Evolutionary conservation across 1,140 invertebrate species (phyloP).

Genomic region (Lepidurus arcticus): DNA sequence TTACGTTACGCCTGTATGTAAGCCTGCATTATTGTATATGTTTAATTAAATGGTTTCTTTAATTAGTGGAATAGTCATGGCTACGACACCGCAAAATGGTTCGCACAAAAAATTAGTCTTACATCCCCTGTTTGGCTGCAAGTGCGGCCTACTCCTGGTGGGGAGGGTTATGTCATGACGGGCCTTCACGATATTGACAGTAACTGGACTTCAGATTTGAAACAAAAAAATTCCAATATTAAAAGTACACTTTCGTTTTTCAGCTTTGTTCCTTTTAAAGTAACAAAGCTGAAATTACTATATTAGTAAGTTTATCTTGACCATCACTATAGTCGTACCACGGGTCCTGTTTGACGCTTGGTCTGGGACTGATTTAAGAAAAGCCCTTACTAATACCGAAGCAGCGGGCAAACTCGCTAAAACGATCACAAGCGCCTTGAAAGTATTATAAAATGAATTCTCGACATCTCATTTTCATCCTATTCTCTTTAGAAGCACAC

Average conservation of each 20-base stretch:
- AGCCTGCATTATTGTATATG: conserved; percentile 33
- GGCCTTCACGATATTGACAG: conserved; percentile 73
- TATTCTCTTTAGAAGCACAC: conserved; percentile 49
- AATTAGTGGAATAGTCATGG: conserved; percentile 89
- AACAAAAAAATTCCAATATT: conserved; percentile 36
- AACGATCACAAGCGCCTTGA: conserved; percentile 55
- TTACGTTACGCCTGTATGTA: conserved; percentile 82
- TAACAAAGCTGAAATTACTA: too few species aligned
- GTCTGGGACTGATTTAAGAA: conserved; percentile 59
- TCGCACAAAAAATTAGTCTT: conserved; percentile 80
- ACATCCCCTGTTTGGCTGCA: conserved; percentile 94
- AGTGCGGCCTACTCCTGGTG: conserved; percentile 56
- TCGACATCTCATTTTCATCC: not conserved
- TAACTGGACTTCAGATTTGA: conserved; percentile 71
- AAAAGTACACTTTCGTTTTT: conserved; percentile 39
- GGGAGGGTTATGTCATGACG: conserved; percentile 55
- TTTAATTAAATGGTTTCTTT: conserved; percentile 30
- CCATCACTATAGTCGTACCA: conserved; percentile 62
- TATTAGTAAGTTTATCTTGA: not conserved
- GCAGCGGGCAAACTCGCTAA: conserved; percentile 55
- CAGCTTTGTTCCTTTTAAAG: conserved; percentile 37
- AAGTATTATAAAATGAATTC: conserved; percentile 46
- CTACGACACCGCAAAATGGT: conserved; percentile 85
- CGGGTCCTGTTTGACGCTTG: conserved; percentile 81
- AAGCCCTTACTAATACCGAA: conserved; percentile 55